phyloP scores from a whole-genome alignment of 2,797 vertebrate species.

The Acanthis flammea region DNA sequence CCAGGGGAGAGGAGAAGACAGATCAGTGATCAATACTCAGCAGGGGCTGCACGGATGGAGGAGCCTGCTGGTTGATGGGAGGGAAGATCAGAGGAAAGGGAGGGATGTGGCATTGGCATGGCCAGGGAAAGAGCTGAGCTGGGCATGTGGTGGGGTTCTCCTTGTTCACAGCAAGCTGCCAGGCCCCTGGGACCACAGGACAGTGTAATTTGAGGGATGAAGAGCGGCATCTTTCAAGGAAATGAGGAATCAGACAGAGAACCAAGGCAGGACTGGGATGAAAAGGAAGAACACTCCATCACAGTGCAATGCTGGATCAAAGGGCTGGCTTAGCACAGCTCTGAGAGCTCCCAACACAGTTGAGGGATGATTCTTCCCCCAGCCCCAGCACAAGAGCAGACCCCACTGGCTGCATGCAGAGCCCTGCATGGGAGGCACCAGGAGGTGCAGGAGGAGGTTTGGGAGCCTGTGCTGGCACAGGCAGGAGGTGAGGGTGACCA shows the following conservation, averaged over 20 bases:
- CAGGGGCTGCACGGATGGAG: background rate
- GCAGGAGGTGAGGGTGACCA: background rate
- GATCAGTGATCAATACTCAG: background rate
- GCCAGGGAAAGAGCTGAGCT: background rate
- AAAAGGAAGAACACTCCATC: background rate
- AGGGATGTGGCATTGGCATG: background rate
- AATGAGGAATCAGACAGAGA: background rate
- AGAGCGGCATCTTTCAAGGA: background rate
- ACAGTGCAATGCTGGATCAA: background rate
- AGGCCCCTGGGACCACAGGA: background rate
- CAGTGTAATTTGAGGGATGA: background rate
- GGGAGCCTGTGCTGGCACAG: accelerated
- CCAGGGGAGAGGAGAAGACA: background rate
- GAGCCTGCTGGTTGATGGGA: background rate
- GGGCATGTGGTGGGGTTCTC: accelerated
- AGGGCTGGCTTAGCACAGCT: background rate
- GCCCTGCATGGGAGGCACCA: background rate
- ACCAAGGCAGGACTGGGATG: background rate
- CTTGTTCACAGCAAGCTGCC: background rate
- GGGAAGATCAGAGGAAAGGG: background rate
- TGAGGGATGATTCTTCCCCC: background rate
- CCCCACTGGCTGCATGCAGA: background rate
- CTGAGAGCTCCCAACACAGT: accelerated
- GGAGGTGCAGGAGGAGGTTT: background rate
- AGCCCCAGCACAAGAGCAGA: accelerated